Base-by-base conservation (phyloP, 1,140 invertebrate genomes). In the Cyphomyrmex costatus region DNA sequence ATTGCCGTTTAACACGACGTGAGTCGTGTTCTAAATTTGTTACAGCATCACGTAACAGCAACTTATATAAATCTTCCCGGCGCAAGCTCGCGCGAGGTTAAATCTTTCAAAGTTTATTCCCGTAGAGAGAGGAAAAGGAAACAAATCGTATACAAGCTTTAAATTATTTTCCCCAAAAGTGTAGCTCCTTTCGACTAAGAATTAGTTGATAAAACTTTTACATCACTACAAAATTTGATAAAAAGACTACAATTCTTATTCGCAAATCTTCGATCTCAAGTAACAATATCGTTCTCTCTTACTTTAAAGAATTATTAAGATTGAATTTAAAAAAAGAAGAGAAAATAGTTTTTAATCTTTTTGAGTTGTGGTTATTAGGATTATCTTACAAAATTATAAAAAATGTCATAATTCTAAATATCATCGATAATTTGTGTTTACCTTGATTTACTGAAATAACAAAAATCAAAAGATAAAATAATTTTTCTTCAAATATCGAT, bases 1-100 rank as follows among this genome's bases (percentile, higher is more conserved):
- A 19, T 78, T 14, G 65, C 73, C 61, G 76, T 89, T 89, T 78
- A 78, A 24, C 61, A 51, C 36, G 21, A 63, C 49, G 21, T 24
- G 61, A 42, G 27, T 77, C 82, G 73, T 85, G 56, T 88, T 71
- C 58, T 53, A 56, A 74, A 87, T 83, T 87, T 84, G 66, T 87
- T 87, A 63, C 73, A 42, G 27, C 30, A 56, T 83, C 79, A 83
- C 77, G 36, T 82, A 87, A 88, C 73, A 10, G 30, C 58, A 53
- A 53, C 79, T 83, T 83, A 73, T 30, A 74, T 83, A 83, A 83
- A 83, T 83, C 79, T 83, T 49, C 27, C 36, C n/a, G 14, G 36
- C 36, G 51, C 36, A 60, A 73, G 30, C 51, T 73, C 21, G 19
- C 56, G 68, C 42, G 21, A 12, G 6, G 63, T 60, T 60, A 19